Percentiles rank a stretch among this genome's conserved stretches.
Conservation (phyloP, 2,113 vertebrate species). For the Gallinago undulata region DNA sequence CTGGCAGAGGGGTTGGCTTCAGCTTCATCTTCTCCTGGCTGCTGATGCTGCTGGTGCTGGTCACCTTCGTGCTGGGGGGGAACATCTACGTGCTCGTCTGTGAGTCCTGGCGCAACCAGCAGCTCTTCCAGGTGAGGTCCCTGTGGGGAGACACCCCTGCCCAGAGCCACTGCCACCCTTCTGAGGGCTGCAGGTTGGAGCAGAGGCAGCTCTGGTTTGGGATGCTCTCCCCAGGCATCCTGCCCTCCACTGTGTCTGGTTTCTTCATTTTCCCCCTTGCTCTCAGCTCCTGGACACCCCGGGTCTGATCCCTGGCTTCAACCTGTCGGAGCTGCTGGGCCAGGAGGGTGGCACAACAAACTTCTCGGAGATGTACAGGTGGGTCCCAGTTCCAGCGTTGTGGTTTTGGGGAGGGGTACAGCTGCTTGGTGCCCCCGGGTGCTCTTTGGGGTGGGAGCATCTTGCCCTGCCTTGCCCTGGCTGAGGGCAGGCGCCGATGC, state of each 20-base stretch:
- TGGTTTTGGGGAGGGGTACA: neutral
- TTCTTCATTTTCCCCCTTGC: neutral
- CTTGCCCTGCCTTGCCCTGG: neutral
- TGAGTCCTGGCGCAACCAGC: conserved; percentile 73
- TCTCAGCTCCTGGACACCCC: conserved; percentile 77
- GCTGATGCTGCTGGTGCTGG: conserved; percentile 81
- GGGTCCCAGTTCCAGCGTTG: neutral
- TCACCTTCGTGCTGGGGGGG: conserved; percentile 81
- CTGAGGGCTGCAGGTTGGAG: neutral
- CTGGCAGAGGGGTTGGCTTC: conserved; percentile 80
- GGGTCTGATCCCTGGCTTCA: conserved; percentile 58
- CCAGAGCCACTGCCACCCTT: neutral
- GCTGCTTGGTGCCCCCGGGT: neutral
- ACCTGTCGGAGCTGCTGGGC: conserved; percentile 51
- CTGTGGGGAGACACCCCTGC: neutral
- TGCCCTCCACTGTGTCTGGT: neutral
- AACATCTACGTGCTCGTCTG: conserved; percentile 79
- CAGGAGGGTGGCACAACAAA: conserved; percentile 50
- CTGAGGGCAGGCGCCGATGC: neutral
- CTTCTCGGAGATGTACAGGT: conserved; percentile 79
- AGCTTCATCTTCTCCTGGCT: conserved; percentile 90
- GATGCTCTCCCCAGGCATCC: neutral
- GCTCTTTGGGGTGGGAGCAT: neutral
- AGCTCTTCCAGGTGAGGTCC: conserved; percentile 78
- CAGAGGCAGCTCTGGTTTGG: neutral